These are phyloP conservation scores for Spodoptera littoralis DNA, from an alignment of 2,888 invertebrate genomes.

Conservation along the genomic window DNA sequence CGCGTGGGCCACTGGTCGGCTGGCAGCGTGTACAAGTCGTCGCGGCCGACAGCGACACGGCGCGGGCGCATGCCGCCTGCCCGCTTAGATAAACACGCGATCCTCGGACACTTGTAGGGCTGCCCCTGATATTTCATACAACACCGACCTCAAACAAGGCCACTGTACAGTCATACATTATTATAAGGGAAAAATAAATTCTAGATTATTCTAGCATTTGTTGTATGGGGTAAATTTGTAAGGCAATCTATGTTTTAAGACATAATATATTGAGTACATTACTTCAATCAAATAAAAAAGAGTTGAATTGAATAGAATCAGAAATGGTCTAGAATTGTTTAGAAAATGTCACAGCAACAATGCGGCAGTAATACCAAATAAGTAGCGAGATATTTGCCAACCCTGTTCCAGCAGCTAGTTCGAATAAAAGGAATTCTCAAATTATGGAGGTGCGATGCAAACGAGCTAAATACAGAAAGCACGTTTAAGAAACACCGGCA, in stretches of 20 bases:
- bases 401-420: conserved; percentile 44
- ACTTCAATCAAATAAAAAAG: too few species aligned
- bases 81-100: conserved; percentile 63
- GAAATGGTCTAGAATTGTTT: not conserved
- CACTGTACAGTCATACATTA: not conserved
- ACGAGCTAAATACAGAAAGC: conserved; percentile 60
- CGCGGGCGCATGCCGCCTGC: conserved; percentile 52
- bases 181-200: not conserved
- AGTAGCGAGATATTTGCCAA: conserved; percentile 25
- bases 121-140: conserved; percentile 20
- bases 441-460: conserved; percentile 61
- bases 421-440: conserved; percentile 59
- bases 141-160: not conserved
- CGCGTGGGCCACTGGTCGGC: conserved; percentile 30
- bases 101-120: conserved; percentile 47
- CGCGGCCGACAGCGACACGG: conserved; percentile 53
- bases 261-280: too few species aligned
- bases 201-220: too few species aligned
- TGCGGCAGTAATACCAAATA: not conserved
- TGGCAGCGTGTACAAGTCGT: conserved; percentile 44
- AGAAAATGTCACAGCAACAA: not conserved
- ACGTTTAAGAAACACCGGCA: conserved; percentile 53
- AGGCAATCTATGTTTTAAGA: too few species aligned
- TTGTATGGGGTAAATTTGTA: too few species aligned
- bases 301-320: too few species aligned